A percentile compares a stretch with the other conserved stretches of the same genome.
Evolutionary conservation across 1,140 invertebrate genomes (phyloP).

Genomic region (Probaryconus sp.): DNA sequence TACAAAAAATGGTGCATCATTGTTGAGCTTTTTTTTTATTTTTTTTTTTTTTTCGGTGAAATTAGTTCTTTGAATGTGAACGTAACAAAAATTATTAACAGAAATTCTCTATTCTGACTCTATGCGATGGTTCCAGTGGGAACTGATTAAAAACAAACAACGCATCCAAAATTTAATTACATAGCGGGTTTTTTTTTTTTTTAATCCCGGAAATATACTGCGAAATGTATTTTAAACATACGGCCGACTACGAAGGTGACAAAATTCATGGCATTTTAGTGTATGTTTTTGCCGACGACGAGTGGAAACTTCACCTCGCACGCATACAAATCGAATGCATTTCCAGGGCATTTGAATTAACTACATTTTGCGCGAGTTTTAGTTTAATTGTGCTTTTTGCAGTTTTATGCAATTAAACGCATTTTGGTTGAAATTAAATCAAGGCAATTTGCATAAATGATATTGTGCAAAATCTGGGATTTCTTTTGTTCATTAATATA

Average conservation of each 20-base stretch:
- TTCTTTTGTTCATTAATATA: conserved; percentile 3
- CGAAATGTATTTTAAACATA: conserved; percentile 20
- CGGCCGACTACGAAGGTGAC: conserved; percentile 22
- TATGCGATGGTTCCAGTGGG: conserved; percentile 38
- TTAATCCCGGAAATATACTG: neutral
- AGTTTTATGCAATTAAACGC: conserved; percentile 40
- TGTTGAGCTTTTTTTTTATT: too few species aligned
- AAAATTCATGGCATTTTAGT: conserved; percentile 42
- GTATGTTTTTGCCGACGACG: conserved; percentile 29
- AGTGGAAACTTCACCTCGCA: conserved; percentile 19
- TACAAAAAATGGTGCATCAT: too few species aligned
- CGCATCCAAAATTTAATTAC: conserved; percentile 46
- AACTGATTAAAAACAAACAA: conserved; percentile 50
- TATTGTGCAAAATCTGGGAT: conserved; percentile 18
- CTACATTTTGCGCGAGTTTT: conserved; percentile 36
- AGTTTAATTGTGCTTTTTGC: conserved; percentile 45
- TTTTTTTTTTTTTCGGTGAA: conserved; percentile 26
- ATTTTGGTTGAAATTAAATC: conserved; percentile 49
- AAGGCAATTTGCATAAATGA: conserved; percentile 45
- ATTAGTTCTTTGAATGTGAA: conserved; percentile 7
- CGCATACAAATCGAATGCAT: conserved; percentile 12
- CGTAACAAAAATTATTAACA: conserved; percentile 33
- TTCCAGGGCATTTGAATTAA: conserved; percentile 11
- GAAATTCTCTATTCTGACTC: conserved; percentile 25
- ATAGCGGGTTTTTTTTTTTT: conserved; percentile 14